Evolutionary conservation across 2,888 invertebrate genomes (phyloP), one percentile per base, ranked within the genome.

Genomic region (Apoda limacodes): DNA sequence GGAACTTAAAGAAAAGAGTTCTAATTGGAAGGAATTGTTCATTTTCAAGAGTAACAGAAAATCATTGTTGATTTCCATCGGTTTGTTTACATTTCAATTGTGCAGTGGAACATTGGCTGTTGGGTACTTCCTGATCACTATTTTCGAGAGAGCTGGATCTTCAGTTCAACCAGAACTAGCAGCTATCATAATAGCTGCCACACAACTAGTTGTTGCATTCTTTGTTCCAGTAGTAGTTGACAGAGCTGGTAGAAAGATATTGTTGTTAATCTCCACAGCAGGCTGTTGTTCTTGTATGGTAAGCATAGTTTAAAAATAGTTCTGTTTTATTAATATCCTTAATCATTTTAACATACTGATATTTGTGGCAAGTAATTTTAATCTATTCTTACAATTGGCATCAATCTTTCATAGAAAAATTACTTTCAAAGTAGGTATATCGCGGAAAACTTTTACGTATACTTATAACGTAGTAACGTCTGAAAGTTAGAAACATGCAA

Each of bases 171-270:
- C 66, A 0, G 38, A 54, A 32, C 34, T 66, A 30, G 59, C 60
- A 0, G 62, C 62, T 3, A 63, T 66, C 2, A 46, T 63, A 4
- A 53, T 66, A 11, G 63, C 60, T 7, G 17, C 54, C 0, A 59
- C 60, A 0, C 60, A 62, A 31, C 14, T 66, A 0, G 13, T 39
- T 1, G 51, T 61, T 0, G 56, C 60, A 15, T 37, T 20, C 2
- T 35, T 65, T 2, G 48, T 64, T 0, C 61, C 65, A 0, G 27
- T 62, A 3, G 54, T 61, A 22, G 54, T 68, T 0, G 67, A 67
- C 14, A 52, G 51, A 37, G 35, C 42, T 42, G 66, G 67, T 13
- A 52, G 67, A 14, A 59, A 42, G 28, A 29, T 35, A 2, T 34
- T 69, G 3, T 20, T 69, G n/a, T 28, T 60, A 6, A n/a, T 44